Conservation (phyloP, 2,113 vertebrate genomes). For the Chascanopsetta lugubris region DNA sequence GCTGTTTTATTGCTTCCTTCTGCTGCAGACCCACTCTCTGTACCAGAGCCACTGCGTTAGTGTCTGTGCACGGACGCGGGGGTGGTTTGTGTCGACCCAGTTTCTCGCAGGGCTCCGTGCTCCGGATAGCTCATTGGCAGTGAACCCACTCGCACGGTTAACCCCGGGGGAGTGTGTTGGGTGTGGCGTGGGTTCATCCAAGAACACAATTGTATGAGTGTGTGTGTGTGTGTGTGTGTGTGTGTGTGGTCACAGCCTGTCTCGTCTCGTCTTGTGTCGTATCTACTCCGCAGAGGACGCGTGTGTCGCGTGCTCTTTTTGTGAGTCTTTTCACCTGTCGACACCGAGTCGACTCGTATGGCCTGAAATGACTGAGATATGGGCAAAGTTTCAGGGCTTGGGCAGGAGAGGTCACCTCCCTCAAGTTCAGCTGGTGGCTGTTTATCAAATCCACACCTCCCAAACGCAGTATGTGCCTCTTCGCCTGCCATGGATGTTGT, state of each 20-base stretch:
- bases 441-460: background rate
- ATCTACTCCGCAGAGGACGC: too few species aligned
- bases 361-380: background rate
- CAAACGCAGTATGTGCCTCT: background rate
- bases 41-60: background rate
- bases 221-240: too few species aligned
- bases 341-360: background rate
- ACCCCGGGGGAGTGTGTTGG: conserved; percentile 70
- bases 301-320: background rate
- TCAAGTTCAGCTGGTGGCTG: conserved; percentile 5
- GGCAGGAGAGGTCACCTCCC: background rate
- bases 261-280: background rate
- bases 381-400: background rate
- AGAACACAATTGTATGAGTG: conserved; percentile 42
- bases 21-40: background rate
- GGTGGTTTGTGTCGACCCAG: conserved; percentile 23
- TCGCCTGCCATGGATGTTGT: background rate
- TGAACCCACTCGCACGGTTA: conserved; percentile 59
- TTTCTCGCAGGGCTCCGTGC: conserved; percentile 18
- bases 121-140: conserved; percentile 44
- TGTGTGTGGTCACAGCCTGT: background rate
- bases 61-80: background rate
- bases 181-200: conserved; percentile 72
- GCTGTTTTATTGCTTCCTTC: background rate
- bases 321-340: background rate